phyloP scores from a whole-genome alignment of 2,113 vertebrate species.

The Pachycephala philippinensis region DNA sequence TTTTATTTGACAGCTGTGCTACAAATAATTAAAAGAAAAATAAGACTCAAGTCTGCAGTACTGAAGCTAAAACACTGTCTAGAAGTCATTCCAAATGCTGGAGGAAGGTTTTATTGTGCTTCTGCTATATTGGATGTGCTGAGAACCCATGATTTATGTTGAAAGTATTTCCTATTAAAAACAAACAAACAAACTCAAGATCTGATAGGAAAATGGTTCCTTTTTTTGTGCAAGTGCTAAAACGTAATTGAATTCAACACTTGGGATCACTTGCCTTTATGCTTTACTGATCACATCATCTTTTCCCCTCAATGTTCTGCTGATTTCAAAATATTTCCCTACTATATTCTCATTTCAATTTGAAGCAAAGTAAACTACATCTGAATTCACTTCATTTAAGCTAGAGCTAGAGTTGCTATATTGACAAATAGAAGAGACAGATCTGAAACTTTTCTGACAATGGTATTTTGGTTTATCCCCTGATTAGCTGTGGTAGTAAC shows the following conservation, averaged over 20 bases:
- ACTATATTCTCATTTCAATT: background rate
- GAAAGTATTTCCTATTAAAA: conserved; percentile 66
- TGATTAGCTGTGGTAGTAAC: background rate
- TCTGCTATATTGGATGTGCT: conserved; percentile 52
- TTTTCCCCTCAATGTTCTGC: background rate
- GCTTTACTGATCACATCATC: conserved; percentile 44
- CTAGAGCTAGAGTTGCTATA: background rate
- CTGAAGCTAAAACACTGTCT: conserved; percentile 64
- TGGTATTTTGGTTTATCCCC: background rate
- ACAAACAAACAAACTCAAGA: background rate
- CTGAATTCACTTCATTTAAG: conserved; percentile 24
- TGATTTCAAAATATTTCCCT: conserved; percentile 16
- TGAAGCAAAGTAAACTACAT: background rate
- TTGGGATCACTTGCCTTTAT: conserved; percentile 42
- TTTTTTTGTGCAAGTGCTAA: conserved; percentile 39
- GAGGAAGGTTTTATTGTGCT: conserved; percentile 69
- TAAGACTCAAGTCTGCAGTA: conserved; percentile 42
- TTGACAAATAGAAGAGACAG: background rate
- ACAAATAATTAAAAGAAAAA: conserved; percentile 72
- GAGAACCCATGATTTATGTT: conserved; percentile 67
- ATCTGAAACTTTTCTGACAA: background rate
- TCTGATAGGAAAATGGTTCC: conserved; percentile 42
- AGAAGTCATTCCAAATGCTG: conserved; percentile 63
- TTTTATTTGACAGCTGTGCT: conserved; percentile 75
- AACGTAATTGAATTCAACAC: conserved; percentile 63